Evolutionary conservation across 2,113 vertebrate genomes (phyloP), one percentile per base, ranked within the genome.

Genomic region (Embiotoca jacksoni): DNA sequence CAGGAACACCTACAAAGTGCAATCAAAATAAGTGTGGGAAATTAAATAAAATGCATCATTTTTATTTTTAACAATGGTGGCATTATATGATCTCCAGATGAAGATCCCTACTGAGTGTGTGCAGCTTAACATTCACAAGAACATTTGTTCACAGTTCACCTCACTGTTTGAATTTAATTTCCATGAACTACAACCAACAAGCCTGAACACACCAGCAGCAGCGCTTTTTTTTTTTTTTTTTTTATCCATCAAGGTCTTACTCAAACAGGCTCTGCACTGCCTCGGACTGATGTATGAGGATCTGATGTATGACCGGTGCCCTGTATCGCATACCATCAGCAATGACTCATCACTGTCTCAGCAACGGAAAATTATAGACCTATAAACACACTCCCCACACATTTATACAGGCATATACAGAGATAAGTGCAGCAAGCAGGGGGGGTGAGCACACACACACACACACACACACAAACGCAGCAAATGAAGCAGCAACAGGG

Each of bases 301-400:
- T 50, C 75, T 78, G 74, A 85, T 88, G 81, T 79, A 87, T 78
- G 85, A 88, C 85, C 82, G 58, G 75, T 88, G 82, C 80, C 41
- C 72, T 83, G 82, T 84, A 86, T 84, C 76, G 14, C 80, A 90
- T 87, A 88, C 81, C 89, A 90, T 90, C 84, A 80, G 71, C 67
- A 63, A 13, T 91, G 89, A 91, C 79, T 91, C 90, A 92, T 81
- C 74, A 41, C 70, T 67, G 81, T 85, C 85, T 78, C 73, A 87
- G 75, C 76, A 83, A 81, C 61, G 88, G 56, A 82, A 89, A 86
- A 77, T 81, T 73, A 85, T 78, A 77, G 79, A 84, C 69, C 84
- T 67, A 63, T 81, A 92, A 79, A 88, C 81, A 87, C 69, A 83
- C 81, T 61, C 63, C 67, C 73, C 79, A 49, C 77, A 77, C 72